Evolutionary conservation across 2,797 vertebrate species (phyloP), one percentile per base, ranked within the genome.

Genomic region (Sebastes wilsoni): DNA sequence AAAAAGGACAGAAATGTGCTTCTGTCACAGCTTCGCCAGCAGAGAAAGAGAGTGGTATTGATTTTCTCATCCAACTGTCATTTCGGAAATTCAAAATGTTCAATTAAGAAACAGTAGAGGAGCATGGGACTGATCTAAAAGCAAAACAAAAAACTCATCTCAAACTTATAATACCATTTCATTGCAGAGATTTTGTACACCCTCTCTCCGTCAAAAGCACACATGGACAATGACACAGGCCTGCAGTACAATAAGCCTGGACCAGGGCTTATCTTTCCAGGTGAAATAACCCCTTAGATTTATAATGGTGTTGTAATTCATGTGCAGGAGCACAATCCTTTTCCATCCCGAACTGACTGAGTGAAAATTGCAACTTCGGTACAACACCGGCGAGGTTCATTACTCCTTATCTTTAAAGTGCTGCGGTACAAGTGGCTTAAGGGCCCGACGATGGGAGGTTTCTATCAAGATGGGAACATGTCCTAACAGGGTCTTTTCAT

Each of bases 391-490:
- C 27, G 11, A 79, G 84, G 59, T 89, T 89, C 77, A 86, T 86
- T 75, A 66, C 64, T 28, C 56, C 74, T 87, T 81, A 90, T 91
- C 90, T 82, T 59, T 49, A 75, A 66, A 78, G 64, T n/a, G 81
- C 76, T 36, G 80, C 42, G 7, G 49, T 74, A 58, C 66, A 59
- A 81, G 69, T 64, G 78, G 76, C 81, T 86, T 5, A 25, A 58
- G 75, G 70, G 60, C 55, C 68, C 38, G 64, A 27, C 16, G 60
- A 52, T 16, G 71, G 73, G 75, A 10, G 36, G 58, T n/a, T 42
- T 70, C 74, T 23, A 61, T 80, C 55, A 28, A 72, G 65, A 64
- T 61, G 6, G 38, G 77, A 85, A 72, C 66, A 56, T 36, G 73
- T 75, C 67, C 77, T 77, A 32, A 34, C 85, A 16, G 82, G 68